These are phyloP conservation scores for Sacculina carcini DNA, from an alignment of 2,888 invertebrate genomes.

Conservation along the genomic window DNA sequence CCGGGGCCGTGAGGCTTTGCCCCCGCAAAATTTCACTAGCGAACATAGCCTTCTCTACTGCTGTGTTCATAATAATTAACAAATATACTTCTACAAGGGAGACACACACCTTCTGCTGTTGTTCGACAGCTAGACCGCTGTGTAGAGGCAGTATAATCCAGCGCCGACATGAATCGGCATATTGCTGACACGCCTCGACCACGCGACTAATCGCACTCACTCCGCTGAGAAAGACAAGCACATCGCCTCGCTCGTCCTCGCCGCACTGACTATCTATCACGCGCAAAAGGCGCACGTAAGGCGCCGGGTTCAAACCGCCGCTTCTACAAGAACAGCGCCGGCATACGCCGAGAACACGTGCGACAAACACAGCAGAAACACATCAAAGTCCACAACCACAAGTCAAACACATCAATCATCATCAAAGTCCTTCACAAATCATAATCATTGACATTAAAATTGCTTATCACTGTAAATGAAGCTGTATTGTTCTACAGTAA, in stretches of 20 bases:
- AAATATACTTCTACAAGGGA: no score
- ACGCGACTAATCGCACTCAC: constrained; percentile 71
- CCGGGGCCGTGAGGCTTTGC: no score
- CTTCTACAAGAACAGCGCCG: constrained; percentile 27
- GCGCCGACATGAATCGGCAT: constrained; percentile 40
- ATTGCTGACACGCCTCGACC: constrained; percentile 58
- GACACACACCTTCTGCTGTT: constrained; percentile 67
- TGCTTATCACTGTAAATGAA: no score
- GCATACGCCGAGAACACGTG: no score
- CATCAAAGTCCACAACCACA: no score
- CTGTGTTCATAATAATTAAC: background rate
- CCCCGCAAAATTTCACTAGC: no score
- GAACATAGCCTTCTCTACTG: no score
- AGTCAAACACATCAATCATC: no score
- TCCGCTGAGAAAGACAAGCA: constrained; percentile 81
- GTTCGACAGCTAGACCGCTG: constrained; percentile 65
- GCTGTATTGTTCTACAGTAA: no score
- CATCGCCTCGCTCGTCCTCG: constrained; percentile 62
- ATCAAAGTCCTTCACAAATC: no score
- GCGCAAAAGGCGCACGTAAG: constrained; percentile 74
- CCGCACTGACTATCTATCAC: constrained; percentile 72
- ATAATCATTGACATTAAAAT: no score
- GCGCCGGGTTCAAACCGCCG: constrained; percentile 63
- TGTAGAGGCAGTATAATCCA: constrained; percentile 89
- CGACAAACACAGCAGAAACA: no score